Base-by-base conservation (phyloP, 2,797 vertebrate species). In the Phalanger gymnotis region DNA sequence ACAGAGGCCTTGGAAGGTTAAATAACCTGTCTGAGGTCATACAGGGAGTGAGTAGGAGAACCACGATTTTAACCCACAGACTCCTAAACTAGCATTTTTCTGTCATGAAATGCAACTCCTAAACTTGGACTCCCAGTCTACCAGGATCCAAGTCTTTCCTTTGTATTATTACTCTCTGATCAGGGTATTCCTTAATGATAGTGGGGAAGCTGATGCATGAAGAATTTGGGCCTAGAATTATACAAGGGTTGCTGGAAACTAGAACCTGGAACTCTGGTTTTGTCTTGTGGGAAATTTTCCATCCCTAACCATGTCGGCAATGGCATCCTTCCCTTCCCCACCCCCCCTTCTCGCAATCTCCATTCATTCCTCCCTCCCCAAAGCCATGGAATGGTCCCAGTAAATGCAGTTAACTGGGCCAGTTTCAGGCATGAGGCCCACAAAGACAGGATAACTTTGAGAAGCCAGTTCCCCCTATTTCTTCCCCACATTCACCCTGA, bases 261-360 rank as follows among this genome's bases (percentile, higher is more conserved):
- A 47, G 40, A 47, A 87, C 73, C 73, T 28, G 28, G 9, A 3
- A 87, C 73, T 87, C 27, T 51, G 40, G n/a, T 2, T 47, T 47
- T 81, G 22, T 47, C 73, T 81, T 47, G 19, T 81, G 73, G 73
- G 40, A 87, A 47, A 47, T 25, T 47, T 40, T 73, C 34, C 61
- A 73, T 73, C 34, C 61, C 34, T 73, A 73, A 40, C 34, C 73
- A 51, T 25, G 40, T 81, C 2, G 9, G 40, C n/a, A 47, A 81
- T 22, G 40, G 6, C 22, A 27, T 47, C 40, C n/a, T 73, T 40
- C n/a, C 66, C 40, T 40, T 3, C 2, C 22, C 73, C n/a, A 0
- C 7, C n/a, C 4, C 7, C n/a, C 4, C 22, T 87, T 51, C 40
- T 9, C 30, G 13, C 34, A 11, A 5, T 13, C 3, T 0, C 0